These are phyloP conservation scores for Tryphoninae sp. DNA, from an alignment of 2,888 invertebrate species.

Conservation along the genomic window DNA sequence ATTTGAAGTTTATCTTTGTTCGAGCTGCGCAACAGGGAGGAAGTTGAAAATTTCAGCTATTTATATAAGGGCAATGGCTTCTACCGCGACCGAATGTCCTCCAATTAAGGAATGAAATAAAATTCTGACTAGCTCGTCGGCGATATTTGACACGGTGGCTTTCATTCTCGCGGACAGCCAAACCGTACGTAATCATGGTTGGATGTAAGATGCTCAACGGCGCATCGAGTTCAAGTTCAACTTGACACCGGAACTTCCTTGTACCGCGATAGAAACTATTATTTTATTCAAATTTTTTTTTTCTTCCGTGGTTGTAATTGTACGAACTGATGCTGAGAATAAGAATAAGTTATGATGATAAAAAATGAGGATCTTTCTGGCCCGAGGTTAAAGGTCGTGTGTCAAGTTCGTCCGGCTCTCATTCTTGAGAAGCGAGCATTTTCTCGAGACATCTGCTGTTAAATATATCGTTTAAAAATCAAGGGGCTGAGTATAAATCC, in stretches of 20 bases:
- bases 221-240: conserved; percentile 40
- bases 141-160: conserved; percentile 1
- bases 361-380: conserved; percentile 15
- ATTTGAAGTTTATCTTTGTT: too few species aligned
- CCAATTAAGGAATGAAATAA: conserved; percentile 25
- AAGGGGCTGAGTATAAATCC: neutral
- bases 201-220: neutral
- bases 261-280: neutral
- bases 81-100: neutral
- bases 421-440: conserved; percentile 11
- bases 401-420: conserved; percentile 41
- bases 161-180: conserved; percentile 27
- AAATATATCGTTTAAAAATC: conserved; percentile 16
- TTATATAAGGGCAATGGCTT: neutral
- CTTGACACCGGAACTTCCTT: conserved; percentile 27
- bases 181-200: neutral
- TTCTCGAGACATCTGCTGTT: neutral
- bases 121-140: neutral
- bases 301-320: conserved; percentile 8
- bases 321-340: conserved; percentile 4
- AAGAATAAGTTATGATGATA: neutral
- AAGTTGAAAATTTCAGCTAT: neutral
- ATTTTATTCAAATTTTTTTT: neutral
- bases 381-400: conserved; percentile 32
- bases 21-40: too few species aligned